Evolutionary conservation across 2,113 vertebrate species (phyloP), one percentile per base, ranked within the genome.

Genomic region (Gasterosteus nipponicus): DNA sequence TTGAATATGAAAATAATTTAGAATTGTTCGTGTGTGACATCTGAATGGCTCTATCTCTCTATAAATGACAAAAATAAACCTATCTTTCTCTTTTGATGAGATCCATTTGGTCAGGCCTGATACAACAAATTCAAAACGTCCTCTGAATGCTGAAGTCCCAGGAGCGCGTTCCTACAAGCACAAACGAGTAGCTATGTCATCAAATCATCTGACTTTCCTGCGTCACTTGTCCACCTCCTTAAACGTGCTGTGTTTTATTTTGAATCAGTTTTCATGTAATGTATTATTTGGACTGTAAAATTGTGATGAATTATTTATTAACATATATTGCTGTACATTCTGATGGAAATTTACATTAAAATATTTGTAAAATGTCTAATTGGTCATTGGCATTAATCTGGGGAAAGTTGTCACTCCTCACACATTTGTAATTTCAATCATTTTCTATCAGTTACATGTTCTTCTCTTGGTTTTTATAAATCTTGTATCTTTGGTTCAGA

Each of bases 231-330:
- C 82, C 72, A 46, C 54, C 71, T 53, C 69, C 69, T 80, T 60
- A 71, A 62, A 83, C 73, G 69, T 75, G 66, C 75, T 89, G 84
- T 89, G 69, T 85, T 66, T 88, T 86, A 88, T 76, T 90, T 89
- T 91, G 73, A 89, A 78, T 91, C 81, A 69, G 72, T 81, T 82
- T 77, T 89, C 76, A 75, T 85, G 75, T 92, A 85, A 83, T 89
- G 77, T 86, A 89, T 89, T 86, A 85, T 90, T 89, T 89, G 76
- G 87, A 82, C 76, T 91, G 89, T 89, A 91, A 73, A 86, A 86
- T 83, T 90, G 87, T 89, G 81, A 90, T 91, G 78, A 86, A 88
- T 89, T 93, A 93, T 93, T 93, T 91, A 93, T 93, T 89, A 89
- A 91, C 84, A 84, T 87, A 87, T 87, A 91, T 89, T 89, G 86